Evolutionary conservation across 1,140 invertebrate species (phyloP).

Genomic region (Dufourea novaeangliae): DNA sequence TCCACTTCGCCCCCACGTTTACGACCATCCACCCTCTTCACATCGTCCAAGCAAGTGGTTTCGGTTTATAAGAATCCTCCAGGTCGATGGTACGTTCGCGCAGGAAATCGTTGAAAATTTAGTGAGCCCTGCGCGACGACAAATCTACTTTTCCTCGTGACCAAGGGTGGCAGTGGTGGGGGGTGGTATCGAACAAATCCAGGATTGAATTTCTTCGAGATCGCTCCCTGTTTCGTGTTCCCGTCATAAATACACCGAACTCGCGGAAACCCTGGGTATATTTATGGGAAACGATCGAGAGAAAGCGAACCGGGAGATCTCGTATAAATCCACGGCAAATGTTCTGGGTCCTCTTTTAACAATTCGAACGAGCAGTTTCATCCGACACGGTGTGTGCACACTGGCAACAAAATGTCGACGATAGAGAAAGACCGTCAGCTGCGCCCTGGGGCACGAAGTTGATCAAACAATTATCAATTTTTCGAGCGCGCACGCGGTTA

Average conservation of each 20-base stretch:
- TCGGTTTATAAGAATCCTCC: slow-evolving; percentile 1
- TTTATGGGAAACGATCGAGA: slow-evolving; percentile 55
- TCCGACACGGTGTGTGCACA: no score
- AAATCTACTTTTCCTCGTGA: slow-evolving; percentile 49
- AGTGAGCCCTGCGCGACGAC: slow-evolving; percentile 35
- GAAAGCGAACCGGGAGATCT: slow-evolving; percentile 46
- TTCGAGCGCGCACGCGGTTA: background rate
- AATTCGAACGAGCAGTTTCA: background rate
- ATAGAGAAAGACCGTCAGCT: background rate
- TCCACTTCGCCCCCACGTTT: background rate
- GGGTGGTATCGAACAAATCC: slow-evolving; percentile 30
- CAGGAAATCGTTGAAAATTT: slow-evolving; percentile 36
- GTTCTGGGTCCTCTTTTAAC: slow-evolving; percentile 35
- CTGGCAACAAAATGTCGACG: background rate
- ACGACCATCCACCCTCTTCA: background rate
- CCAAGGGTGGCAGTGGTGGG: slow-evolving; percentile 27
- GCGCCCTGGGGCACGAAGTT: background rate
- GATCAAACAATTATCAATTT: slow-evolving; percentile 39
- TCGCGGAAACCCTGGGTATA: slow-evolving; percentile 31
- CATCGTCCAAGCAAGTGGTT: background rate
- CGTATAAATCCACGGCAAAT: slow-evolving; percentile 27
- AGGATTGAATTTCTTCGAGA: slow-evolving; percentile 50
- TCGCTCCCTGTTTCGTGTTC: slow-evolving; percentile 50
- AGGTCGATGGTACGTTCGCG: background rate
- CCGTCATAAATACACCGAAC: slow-evolving; percentile 54